Conservation (phyloP, 1,140 invertebrate species). For the Drosophila subpulchrella region DNA sequence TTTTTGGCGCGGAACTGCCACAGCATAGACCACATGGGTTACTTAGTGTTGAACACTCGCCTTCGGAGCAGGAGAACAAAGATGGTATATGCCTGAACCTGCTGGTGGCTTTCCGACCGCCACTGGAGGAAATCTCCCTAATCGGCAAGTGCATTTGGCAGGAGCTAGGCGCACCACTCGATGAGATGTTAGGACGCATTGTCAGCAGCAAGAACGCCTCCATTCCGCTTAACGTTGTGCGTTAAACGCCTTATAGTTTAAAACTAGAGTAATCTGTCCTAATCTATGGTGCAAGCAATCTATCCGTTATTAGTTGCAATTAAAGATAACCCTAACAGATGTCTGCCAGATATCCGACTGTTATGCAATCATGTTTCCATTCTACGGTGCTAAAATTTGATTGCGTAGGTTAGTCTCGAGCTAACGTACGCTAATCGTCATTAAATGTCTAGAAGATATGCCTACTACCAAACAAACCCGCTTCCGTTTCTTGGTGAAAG, state of each 20-base stretch:
- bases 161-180: slow-evolving; percentile 89
- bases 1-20: slow-evolving; percentile 94
- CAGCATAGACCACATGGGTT: slow-evolving; percentile 94
- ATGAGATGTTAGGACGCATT: slow-evolving; percentile 88
- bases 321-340: slow-evolving; percentile 23
- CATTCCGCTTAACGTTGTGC: slow-evolving; percentile 92
- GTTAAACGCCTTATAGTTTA: slow-evolving; percentile 85
- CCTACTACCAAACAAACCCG: neutral
- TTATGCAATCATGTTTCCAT: slow-evolving; percentile 8
- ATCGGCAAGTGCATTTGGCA: slow-evolving; percentile 96
- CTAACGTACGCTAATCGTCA: neutral
- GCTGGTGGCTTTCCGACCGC: slow-evolving; percentile 93
- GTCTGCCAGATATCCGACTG: slow-evolving; percentile 10
- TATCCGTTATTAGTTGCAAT: slow-evolving; percentile 32
- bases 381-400: neutral
- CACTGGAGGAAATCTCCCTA: slow-evolving; percentile 92
- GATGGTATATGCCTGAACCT: slow-evolving; percentile 94
- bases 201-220: slow-evolving; percentile 90
- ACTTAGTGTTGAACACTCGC: slow-evolving; percentile 87
- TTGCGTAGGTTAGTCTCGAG: neutral
- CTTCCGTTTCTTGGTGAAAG: slow-evolving; percentile 26
- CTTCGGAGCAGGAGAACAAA: slow-evolving; percentile 77
- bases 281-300: slow-evolving; percentile 67
- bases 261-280: slow-evolving; percentile 31
- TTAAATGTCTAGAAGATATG: neutral